Evolutionary conservation across 2,113 vertebrate genomes (phyloP), one percentile per base, ranked within the genome.

Genomic region (Ictidomys tridecemlineatus): DNA sequence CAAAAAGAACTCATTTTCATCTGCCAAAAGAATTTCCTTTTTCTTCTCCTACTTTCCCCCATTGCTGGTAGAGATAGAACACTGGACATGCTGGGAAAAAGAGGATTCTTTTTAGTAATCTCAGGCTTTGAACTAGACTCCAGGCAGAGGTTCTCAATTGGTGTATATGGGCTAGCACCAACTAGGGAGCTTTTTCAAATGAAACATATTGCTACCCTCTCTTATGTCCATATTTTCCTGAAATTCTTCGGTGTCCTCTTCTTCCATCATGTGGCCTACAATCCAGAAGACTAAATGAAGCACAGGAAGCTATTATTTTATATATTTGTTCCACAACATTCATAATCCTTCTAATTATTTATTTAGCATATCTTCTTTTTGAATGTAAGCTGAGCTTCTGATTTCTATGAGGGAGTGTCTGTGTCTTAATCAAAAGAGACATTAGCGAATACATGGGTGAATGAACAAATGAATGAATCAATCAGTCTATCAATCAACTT

Each of bases 351-450:
- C 4, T 13, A 86, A 12, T 82, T 94, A 37, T 80, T 56, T 85
- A 74, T 89, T 93, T 61, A 93, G 72, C 72, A 11, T 82, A 37
- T 91, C 89, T n/a, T 85, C 22, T 85, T 22, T 0, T n/a, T 84
- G 18, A 14, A 51, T 72, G 18, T 85, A 65, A 92, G 11, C 53
- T 12, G 53, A 73, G 63, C 30, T 84, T 24, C n/a, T 80, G 3
- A 88, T 67, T 73, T 93, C 37, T 73, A 4, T 69, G 78, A 82
- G 39, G 58, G 82, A 37, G 9, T 37, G 48, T 69, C 53, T 69
- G 11, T 45, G 12, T 84, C 39, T 90, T 26, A 94, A 72, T 48
- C 30, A 94, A 45, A 90, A 4, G 37, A 92, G 51, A 9, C 2
- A 69, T 91, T 91, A 28, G 18, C 28, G 84, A 85, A 34, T 72